These are phyloP conservation scores for Megaceryle maxima DNA, from an alignment of 2,113 vertebrate genomes.

Conservation along the genomic window DNA sequence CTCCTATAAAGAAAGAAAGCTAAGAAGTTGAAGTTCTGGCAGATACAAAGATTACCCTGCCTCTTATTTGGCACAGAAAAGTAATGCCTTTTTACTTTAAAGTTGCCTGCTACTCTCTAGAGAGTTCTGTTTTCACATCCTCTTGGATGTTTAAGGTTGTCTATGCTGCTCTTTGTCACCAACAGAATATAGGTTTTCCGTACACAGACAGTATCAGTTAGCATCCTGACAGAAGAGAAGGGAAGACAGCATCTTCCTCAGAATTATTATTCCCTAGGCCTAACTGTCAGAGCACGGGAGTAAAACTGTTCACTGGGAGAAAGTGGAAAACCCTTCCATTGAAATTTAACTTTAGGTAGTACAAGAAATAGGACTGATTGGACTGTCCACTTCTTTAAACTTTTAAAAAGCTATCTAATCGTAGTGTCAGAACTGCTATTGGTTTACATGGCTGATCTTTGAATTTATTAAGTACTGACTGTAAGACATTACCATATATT, in stretches of 20 bases:
- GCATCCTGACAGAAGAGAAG: neutral
- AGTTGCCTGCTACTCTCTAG: slow-evolving; percentile 19
- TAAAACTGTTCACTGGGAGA: neutral
- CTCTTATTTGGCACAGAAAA: neutral
- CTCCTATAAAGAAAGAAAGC: neutral
- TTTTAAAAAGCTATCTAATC: neutral
- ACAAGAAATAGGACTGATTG: neutral
- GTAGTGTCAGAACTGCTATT: neutral
- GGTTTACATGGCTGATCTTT: neutral
- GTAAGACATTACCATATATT: neutral
- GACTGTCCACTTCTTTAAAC: neutral
- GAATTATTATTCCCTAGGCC: neutral
- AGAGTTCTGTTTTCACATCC: neutral
- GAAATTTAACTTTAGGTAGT: neutral
- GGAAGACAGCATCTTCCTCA: neutral
- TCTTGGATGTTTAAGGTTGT: neutral
- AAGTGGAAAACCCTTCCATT: neutral
- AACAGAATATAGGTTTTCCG: slow-evolving; percentile 21
- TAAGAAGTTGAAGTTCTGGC: neutral
- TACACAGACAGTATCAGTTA: neutral
- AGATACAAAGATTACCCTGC: neutral
- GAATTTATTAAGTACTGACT: neutral
- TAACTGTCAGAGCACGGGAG: neutral
- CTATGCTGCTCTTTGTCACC: neutral
- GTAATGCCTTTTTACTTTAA: slow-evolving; percentile 48